Evolutionary conservation across 2,113 vertebrate species (phyloP), one percentile per base, ranked within the genome.

Genomic region (Butorides virescens): DNA sequence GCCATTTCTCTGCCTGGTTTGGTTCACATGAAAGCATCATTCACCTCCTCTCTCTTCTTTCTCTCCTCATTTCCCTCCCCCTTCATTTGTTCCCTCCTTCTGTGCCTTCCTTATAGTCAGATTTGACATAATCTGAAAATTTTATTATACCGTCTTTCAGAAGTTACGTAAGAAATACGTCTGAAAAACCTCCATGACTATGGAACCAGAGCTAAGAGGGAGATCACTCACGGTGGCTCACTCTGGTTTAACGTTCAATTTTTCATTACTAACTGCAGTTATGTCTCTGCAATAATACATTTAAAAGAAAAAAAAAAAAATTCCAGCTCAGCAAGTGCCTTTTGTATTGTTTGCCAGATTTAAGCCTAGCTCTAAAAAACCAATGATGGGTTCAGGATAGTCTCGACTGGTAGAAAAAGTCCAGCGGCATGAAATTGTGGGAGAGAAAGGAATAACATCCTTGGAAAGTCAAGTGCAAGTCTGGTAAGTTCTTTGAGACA

Each of bases 121-220:
- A 63, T 68, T 67, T 73, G 50, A 81, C 70, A 93, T 96, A 93
- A 96, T 66, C 27, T 73, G 84, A 84, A 87, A 23, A 85, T 81
- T 92, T 90, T 89, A 62, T 76, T 84, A 3, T 34, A 92, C 81
- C 15, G 61, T 72, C 36, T 94, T 93, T 90, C n/a, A 68, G 63
- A 95, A 93, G 72, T 70, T 85, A 63, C 3, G 1, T 52, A 88
- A 94, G 82, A 95, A 95, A 67, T 65, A 78, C 2, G 10, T 79
- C 66, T 75, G n/a, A 84, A 88, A 92, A 92, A 75, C 37, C 66
- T 81, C 61, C 21, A 26, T 58, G 66, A 47, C 49, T 79, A 10
- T 42, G 55, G 61, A 93, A 78, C 76, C 68, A 42, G 49, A 91
- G 61, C 49, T 84, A n/a, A 47, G 21, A 16, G 50, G 47, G 37